Evolutionary conservation across 35 echinoderm and acorn worm species (phyloP), one percentile per base, ranked within the genome.

Genomic region (Patiria miniata): DNA sequence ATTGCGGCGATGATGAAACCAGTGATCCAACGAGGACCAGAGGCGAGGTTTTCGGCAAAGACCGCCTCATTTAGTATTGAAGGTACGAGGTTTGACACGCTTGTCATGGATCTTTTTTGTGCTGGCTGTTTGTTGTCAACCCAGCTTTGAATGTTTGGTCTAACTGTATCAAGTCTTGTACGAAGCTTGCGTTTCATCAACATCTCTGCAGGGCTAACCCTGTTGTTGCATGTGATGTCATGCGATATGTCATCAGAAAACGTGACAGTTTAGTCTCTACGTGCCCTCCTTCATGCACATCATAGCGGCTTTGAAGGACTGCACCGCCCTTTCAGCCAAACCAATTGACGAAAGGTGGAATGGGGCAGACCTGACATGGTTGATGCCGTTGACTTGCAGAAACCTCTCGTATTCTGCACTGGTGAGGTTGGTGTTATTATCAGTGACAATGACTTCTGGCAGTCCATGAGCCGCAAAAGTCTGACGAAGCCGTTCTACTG

Each of bases 391-490:
- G 5, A 32, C 5, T 1, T 17, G 32, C 81, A 86, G 61, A 69
- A 95, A 95, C 18, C 36, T 47, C n/a, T 39, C 22, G 80, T 91
- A 91, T 77, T 95, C 93, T 7, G 58, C 50, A 51, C 85, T 88
- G 19, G 76, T 89, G 77, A 92, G 92, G 8, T 61, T 82, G 32
- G 39, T 83, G 18, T 83, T 86, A 60, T 90, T 97, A 54, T 97
- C 87, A n/a, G 78, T 83, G 21, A 96, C 94, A 36, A 96, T 58
- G 32, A 85, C 51, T 51, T 87, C 55, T 54, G 94, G 83, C 19
- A 93, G 47, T 8, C 87, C 94, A 77, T 93, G 90, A 37, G 51
- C 87, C 37, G 88, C 88, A 52, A 97, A 97, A 7, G 83, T 56
- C 30, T 93, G 28, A 3, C 85, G 78, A 21, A 93, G 36, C 8